Evolutionary conservation across 2,888 invertebrate species (phyloP).

Genomic region (Selenia dentaria): DNA sequence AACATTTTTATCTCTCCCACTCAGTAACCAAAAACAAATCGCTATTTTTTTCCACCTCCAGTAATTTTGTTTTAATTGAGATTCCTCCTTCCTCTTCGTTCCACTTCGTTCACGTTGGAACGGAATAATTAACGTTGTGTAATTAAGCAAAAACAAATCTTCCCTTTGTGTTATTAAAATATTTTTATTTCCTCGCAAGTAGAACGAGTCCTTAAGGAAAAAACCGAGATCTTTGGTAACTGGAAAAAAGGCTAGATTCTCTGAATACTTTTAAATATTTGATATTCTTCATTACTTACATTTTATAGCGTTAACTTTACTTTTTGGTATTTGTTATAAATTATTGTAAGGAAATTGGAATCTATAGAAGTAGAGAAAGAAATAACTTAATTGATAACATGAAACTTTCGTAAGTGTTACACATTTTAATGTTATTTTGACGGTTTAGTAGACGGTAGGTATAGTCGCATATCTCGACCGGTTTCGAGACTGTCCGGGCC

Average conservation of each 20-base stretch:
- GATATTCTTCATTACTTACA: too few species aligned
- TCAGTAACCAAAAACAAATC: background rate
- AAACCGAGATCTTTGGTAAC: constrained; percentile 1
- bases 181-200: constrained; percentile 25
- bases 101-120: constrained; percentile 19
- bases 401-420: too few species aligned
- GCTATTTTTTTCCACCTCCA: constrained; percentile 6
- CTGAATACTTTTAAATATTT: background rate
- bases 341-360: too few species aligned
- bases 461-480: too few species aligned
- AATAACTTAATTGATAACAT: too few species aligned
- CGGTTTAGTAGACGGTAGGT: too few species aligned
- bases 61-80: constrained; percentile 11
- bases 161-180: constrained; percentile 24
- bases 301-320: too few species aligned
- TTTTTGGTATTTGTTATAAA: too few species aligned
- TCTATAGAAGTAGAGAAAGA: too few species aligned
- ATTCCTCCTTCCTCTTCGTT: constrained; percentile 12
- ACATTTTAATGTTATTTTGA: too few species aligned
- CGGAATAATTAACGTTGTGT: constrained; percentile 30
- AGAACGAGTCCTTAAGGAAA: constrained; percentile 11
- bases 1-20: background rate
- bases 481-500: too few species aligned
- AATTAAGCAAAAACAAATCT: constrained; percentile 32
- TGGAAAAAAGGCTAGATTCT: background rate